These are phyloP conservation scores for Rapana venosa DNA, from an alignment of 2,888 invertebrate genomes.

Conservation along the genomic window DNA sequence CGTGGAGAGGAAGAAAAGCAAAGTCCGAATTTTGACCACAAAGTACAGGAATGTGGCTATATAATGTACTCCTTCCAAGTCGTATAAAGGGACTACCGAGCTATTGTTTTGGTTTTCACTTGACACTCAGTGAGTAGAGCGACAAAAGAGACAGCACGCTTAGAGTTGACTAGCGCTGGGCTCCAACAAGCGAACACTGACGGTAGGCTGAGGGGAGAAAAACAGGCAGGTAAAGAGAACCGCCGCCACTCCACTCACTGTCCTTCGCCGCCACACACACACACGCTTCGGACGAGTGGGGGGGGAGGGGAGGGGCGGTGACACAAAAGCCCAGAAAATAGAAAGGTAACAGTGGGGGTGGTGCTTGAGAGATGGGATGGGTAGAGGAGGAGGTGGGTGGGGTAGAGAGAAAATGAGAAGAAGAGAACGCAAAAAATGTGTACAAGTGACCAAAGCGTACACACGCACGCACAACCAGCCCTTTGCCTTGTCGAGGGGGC, in stretches of 20 bases:
- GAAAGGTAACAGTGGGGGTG: not conserved
- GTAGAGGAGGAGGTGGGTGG: not conserved
- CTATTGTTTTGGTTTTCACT: too few species aligned
- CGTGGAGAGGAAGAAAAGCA: too few species aligned
- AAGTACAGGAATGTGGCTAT: too few species aligned
- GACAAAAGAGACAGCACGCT: not conserved
- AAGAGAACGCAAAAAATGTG: not conserved
- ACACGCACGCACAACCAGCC: too few species aligned
- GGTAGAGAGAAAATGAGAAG: not conserved
- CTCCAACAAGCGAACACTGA: not conserved
- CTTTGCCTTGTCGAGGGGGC: too few species aligned
- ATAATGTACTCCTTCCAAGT: too few species aligned
- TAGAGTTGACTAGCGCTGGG: not conserved
- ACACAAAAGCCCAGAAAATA: not conserved
- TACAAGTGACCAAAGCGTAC: too few species aligned
- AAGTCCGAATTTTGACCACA: too few species aligned
- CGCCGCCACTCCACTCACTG: not conserved
- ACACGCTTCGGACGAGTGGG: not conserved
- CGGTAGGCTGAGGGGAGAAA: not conserved
- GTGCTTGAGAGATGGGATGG: not conserved
- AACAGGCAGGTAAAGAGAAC: not conserved
- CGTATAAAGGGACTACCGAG: too few species aligned
- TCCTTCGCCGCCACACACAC: not conserved
- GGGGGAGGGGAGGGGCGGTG: not conserved
- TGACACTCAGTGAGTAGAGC: not conserved